Percentiles rank a stretch among this genome's conserved stretches.
phyloP scores from a whole-genome alignment of 23 tunicate genomes.

The Diplosoma virens region DNA sequence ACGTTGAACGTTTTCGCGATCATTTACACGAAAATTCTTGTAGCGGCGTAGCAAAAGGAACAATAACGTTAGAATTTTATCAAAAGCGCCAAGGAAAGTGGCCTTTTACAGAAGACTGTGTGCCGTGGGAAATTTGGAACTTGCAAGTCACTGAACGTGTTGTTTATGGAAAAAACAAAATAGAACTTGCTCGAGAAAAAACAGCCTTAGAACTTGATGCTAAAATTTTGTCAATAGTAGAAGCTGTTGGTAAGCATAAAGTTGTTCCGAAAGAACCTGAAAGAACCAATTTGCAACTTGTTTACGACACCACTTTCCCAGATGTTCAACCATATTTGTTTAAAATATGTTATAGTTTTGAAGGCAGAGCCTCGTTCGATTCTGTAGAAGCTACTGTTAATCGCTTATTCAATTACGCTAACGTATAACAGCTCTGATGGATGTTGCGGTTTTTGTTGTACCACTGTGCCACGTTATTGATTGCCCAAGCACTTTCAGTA shows the following conservation, averaged over 20 bases:
- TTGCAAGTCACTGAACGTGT: slow-evolving; percentile 53
- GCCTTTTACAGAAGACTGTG: slow-evolving; percentile 62
- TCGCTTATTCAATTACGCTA: no score
- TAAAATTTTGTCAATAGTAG: slow-evolving; percentile 60
- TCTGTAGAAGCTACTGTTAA: no score
- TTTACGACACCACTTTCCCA: slow-evolving; percentile 64
- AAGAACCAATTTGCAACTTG: slow-evolving; percentile 52
- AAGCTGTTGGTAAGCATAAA: slow-evolving; percentile 67
- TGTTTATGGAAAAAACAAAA: slow-evolving; percentile 34
- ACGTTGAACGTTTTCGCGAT: slow-evolving; percentile 49
- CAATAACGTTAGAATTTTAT: slow-evolving; percentile 73
- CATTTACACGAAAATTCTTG: slow-evolving; percentile 38
- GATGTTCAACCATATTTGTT: slow-evolving; percentile 86
- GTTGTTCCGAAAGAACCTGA: slow-evolving; percentile 84
- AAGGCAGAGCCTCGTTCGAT: no score
- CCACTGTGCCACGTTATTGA: no score
- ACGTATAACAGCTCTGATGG: no score
- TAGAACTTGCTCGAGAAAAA: slow-evolving; percentile 39
- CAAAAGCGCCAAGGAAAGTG: slow-evolving; percentile 67
- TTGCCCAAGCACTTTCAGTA: no score
- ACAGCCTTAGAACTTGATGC: slow-evolving; percentile 48
- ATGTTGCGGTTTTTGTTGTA: no score
- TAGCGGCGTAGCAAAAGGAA: slow-evolving; percentile 46
- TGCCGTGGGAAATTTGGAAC: slow-evolving; percentile 96
- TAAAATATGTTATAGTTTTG: slow-evolving; percentile 55